Evolutionary conservation across 53 echinoderm and acorn worm genomes (phyloP), one percentile per base, ranked within the genome.

Genomic region (Pentamera pediparva): DNA sequence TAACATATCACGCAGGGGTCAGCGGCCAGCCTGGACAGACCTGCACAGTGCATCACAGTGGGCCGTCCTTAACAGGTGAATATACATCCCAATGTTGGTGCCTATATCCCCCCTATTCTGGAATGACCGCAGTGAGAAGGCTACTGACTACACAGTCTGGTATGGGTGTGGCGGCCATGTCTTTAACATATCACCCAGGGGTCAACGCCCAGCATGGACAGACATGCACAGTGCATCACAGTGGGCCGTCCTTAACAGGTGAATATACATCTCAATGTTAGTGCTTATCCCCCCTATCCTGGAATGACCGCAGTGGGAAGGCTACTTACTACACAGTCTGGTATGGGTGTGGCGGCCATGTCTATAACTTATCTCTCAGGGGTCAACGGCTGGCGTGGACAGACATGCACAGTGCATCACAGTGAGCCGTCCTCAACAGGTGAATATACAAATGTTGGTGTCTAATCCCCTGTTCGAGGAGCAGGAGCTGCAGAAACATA

Each of bases 41-140:
- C 91, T 98, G 98, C 91, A 96, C 56, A 98, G 98, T 49, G 81
- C 98, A 22, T 98, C 98, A 11, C 98, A 98, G 82, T 98, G 98
- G 96, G 87, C 85, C 29, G 76, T 92, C n/a, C 85, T 91, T 37
- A 85, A 89, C 51, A 98, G 98, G 98, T 98, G n/a, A n/a, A n/a
- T n/a, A n/a, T n/a, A n/a, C n/a, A n/a, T n/a, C n/a, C n/a, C n/a
- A n/a, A n/a, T n/a, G n/a, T n/a, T n/a, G n/a, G n/a, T n/a, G n/a
- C n/a, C n/a, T n/a, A n/a, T n/a, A n/a, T n/a, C n/a, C n/a, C n/a
- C n/a, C n/a, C n/a, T n/a, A n/a, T n/a, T n/a, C 57, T 98, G 98
- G 98, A 98, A 88, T 37, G 98, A 98, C 39, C 86, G 98, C 7
- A 86, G 84, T 10, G 86, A 86, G 77, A 92, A 92, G 74, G 80